Evolutionary conservation across 2,888 invertebrate species (phyloP).

Genomic region (Helicoverpa assulta): DNA sequence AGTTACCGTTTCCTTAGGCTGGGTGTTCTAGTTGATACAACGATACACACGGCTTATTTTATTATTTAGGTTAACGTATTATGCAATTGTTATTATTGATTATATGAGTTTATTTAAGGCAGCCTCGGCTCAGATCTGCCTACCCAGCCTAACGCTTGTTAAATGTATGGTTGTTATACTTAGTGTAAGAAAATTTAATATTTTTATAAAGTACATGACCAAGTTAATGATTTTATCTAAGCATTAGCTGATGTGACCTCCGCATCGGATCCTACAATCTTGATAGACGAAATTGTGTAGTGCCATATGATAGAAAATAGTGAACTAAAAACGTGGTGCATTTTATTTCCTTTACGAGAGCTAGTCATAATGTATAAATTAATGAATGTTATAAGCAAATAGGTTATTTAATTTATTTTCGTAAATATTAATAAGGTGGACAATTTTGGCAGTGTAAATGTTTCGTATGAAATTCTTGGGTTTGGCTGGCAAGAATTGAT

Average conservation of each 20-base stretch:
- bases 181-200: constrained; percentile 80
- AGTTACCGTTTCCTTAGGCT: constrained; percentile 66
- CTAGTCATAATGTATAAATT: constrained; percentile 83
- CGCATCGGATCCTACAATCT: constrained; percentile 57
- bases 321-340: constrained; percentile 80
- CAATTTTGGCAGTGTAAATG: constrained; percentile 33
- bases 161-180: constrained; percentile 70
- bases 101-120: constrained; percentile 44
- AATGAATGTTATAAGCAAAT: constrained; percentile 68
- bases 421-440: constrained; percentile 56
- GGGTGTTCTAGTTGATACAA: constrained; percentile 47
- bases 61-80: constrained; percentile 45
- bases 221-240: constrained; percentile 76
- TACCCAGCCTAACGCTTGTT: constrained; percentile 67
- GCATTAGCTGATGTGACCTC: constrained; percentile 57
- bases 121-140: constrained; percentile 39
- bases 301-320: constrained; percentile 77
- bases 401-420: constrained; percentile 74
- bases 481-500: constrained; percentile 13
- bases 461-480: constrained; percentile 32
- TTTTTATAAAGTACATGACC: constrained; percentile 85
- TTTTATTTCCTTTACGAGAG: constrained; percentile 80
- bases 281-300: constrained; percentile 68
- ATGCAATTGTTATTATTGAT: constrained; percentile 46
- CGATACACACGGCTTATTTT: constrained; percentile 38